Percentiles rank a stretch among this genome's conserved stretches.
Conservation (phyloP, 2,113 vertebrate species). For the Barbus barbus region DNA sequence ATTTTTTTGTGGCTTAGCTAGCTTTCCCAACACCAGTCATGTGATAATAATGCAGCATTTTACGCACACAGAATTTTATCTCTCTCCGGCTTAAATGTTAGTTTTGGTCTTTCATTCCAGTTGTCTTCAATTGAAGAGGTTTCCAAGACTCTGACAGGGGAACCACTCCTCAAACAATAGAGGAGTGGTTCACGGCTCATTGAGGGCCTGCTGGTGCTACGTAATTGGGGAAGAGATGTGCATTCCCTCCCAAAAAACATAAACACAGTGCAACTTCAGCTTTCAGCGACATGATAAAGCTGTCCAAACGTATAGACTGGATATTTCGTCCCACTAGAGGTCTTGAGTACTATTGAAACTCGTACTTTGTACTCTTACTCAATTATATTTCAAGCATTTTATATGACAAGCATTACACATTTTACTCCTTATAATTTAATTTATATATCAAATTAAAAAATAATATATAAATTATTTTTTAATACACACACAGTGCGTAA, state of each 20-base stretch:
- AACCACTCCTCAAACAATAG: constrained; percentile 59
- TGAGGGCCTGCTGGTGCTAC: constrained; percentile 41
- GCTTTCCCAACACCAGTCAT: neutral
- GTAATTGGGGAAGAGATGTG: constrained; percentile 53
- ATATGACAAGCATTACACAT: neutral
- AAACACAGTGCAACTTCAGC: constrained; percentile 47
- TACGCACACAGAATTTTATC: neutral
- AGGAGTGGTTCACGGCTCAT: constrained; percentile 55
- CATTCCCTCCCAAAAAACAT: constrained; percentile 48
- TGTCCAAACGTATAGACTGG: constrained; percentile 36
- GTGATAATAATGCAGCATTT: neutral
- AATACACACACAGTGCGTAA: too few species aligned
- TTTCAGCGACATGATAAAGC: constrained; percentile 39
- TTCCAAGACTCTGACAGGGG: constrained; percentile 45
- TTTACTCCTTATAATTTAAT: too few species aligned
- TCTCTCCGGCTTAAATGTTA: constrained; percentile 40
- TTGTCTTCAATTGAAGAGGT: constrained; percentile 36
- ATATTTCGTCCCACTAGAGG: constrained; percentile 10
- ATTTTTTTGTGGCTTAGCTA: too few species aligned
- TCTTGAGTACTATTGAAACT: neutral
- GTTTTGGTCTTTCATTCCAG: constrained; percentile 45
- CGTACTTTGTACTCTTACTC: neutral
- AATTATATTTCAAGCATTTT: neutral
- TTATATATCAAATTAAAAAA: too few species aligned
- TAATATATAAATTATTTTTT: too few species aligned